Conservation (phyloP, 2,113 vertebrate species). For the Prunella fulvescens region DNA sequence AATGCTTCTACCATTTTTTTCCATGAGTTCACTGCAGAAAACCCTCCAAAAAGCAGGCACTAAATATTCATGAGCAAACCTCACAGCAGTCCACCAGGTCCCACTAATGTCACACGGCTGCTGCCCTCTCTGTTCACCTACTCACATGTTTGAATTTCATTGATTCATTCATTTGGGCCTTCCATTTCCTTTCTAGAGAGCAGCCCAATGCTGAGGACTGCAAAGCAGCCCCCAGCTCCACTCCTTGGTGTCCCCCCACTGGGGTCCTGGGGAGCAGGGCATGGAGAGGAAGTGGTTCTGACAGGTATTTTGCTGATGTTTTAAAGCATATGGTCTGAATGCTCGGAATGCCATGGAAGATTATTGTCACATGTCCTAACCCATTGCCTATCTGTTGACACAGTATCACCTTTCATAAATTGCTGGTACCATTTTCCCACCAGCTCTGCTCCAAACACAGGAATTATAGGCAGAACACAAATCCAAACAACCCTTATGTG, state of each 20-base stretch:
- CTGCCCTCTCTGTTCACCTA: not conserved
- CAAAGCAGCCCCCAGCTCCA: not conserved
- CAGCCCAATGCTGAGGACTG: not conserved
- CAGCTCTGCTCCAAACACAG: slow-evolving; percentile 37
- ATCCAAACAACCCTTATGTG: slow-evolving; percentile 2
- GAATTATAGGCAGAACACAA: slow-evolving; percentile 23
- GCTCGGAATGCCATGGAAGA: slow-evolving; percentile 24
- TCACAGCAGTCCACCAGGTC: not conserved
- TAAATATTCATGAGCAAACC: not conserved
- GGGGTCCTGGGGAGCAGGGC: not conserved
- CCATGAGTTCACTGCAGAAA: not conserved
- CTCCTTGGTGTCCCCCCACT: not conserved
- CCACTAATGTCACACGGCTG: not conserved
- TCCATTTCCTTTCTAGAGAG: not conserved
- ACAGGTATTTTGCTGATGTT: slow-evolving; percentile 29
- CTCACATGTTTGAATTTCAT: not conserved
- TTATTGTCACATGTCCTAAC: slow-evolving; percentile 36
- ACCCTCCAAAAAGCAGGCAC: not conserved
- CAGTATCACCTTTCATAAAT: slow-evolving; percentile 58
- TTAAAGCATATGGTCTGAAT: slow-evolving; percentile 49
- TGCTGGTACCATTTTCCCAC: slow-evolving; percentile 47
- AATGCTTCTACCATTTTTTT: not conserved
- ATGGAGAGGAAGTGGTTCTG: not conserved
- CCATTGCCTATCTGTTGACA: slow-evolving; percentile 14
- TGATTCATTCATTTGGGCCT: not conserved